phyloP scores from a whole-genome alignment of 2,113 vertebrate genomes.

The Varanus komodoensis region DNA sequence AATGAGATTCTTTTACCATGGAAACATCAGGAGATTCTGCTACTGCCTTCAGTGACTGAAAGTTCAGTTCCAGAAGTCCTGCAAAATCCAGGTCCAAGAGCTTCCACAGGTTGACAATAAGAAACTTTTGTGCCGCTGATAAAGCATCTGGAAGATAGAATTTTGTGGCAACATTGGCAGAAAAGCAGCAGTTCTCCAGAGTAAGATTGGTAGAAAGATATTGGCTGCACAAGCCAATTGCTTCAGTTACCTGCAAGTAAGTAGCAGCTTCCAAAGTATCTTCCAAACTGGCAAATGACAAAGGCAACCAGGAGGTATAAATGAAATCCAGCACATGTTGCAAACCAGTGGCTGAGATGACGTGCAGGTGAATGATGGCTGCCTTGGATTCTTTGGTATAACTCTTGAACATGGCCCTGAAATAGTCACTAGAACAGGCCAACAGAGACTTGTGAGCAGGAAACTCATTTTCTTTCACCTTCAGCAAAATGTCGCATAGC shows the following conservation, averaged over 20 bases:
- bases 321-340: constrained; percentile 91
- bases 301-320: constrained; percentile 91
- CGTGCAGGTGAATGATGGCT: constrained; percentile 81
- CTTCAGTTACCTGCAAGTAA: constrained; percentile 91
- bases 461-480: constrained; percentile 87
- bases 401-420: constrained; percentile 93
- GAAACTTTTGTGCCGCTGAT: constrained; percentile 80
- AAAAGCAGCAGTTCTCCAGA: constrained; percentile 86
- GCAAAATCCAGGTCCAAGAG: constrained; percentile 77
- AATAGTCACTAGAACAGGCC: constrained; percentile 94
- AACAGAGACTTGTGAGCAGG: constrained; percentile 91
- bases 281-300: constrained; percentile 86
- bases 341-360: constrained; percentile 83
- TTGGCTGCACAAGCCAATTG: constrained; percentile 85
- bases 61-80: constrained; percentile 85
- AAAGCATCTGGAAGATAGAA: constrained; percentile 82
- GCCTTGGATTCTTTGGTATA: constrained; percentile 86
- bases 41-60: constrained; percentile 80
- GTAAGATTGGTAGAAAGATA: constrained; percentile 86
- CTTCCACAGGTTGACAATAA: constrained; percentile 79
- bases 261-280: constrained; percentile 88
- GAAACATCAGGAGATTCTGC: constrained; percentile 84
- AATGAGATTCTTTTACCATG: constrained; percentile 79
- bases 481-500: constrained; percentile 92
- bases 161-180: constrained; percentile 87